Percentiles rank a stretch among this genome's conserved stretches.
Conservation (phyloP, 2,113 vertebrate genomes). For the Zosterops borbonicus region DNA sequence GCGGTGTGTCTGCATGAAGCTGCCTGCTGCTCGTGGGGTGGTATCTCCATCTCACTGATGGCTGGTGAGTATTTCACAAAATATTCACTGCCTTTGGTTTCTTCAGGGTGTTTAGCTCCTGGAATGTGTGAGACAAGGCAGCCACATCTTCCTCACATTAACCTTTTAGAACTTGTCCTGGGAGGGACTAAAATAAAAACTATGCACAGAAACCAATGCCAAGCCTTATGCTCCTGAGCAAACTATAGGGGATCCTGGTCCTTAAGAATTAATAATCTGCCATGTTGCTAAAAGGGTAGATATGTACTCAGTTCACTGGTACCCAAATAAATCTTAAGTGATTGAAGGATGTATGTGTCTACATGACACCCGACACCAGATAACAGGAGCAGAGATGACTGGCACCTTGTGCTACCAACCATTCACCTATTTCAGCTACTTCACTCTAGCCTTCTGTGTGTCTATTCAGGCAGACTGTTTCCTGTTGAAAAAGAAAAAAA, state of each 20-base stretch:
- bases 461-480: background rate
- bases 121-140: background rate
- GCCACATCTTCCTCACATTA: background rate
- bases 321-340: background rate
- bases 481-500: background rate
- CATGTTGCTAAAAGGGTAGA: background rate
- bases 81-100: background rate
- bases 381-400: background rate
- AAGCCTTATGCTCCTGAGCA: background rate
- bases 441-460: background rate
- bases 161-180: background rate
- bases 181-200: background rate
- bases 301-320: background rate
- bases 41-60: background rate
- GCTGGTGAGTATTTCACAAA: background rate
- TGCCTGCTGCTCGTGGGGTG: conserved; percentile 15
- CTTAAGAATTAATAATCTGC: background rate
- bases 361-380: background rate
- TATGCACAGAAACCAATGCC: background rate
- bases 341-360: background rate
- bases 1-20: background rate
- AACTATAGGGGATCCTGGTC: background rate
- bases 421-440: background rate
- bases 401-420: background rate
- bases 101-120: background rate